Evolutionary conservation across 2,113 vertebrate species (phyloP).

Genomic region (Leiothrix lutea): DNA sequence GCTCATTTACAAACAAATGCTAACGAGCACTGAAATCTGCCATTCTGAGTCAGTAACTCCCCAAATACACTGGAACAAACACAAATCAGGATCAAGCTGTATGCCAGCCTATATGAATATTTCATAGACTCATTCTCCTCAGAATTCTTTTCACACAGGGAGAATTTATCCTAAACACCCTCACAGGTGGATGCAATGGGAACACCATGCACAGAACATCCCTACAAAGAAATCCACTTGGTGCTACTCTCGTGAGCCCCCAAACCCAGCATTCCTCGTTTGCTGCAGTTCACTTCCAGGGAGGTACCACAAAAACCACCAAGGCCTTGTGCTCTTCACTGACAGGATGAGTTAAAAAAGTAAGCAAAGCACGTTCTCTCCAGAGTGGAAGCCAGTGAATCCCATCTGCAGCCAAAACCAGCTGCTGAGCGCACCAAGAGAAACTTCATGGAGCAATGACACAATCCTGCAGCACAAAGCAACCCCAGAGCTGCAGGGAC

Average conservation of each 20-base stretch:
- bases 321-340: neutral
- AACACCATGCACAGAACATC: neutral
- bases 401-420: neutral
- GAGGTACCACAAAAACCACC: neutral
- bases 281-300: neutral
- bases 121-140: neutral
- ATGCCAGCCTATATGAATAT: neutral
- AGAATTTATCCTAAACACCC: neutral
- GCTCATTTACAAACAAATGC: neutral
- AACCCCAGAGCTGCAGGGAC: neutral
- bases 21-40: neutral
- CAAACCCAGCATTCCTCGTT: rapidly evolving
- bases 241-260: neutral
- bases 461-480: neutral
- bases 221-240: neutral
- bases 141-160: neutral
- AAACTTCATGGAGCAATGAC: neutral
- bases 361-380: neutral
- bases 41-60: neutral
- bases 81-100: neutral
- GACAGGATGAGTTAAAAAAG: neutral
- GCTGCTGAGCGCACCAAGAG: rapidly evolving
- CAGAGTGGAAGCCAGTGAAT: neutral
- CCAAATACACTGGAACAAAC: neutral
- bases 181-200: neutral